phyloP scores from a whole-genome alignment of 1,140 invertebrate genomes.

The Trichoplusia ni region DNA sequence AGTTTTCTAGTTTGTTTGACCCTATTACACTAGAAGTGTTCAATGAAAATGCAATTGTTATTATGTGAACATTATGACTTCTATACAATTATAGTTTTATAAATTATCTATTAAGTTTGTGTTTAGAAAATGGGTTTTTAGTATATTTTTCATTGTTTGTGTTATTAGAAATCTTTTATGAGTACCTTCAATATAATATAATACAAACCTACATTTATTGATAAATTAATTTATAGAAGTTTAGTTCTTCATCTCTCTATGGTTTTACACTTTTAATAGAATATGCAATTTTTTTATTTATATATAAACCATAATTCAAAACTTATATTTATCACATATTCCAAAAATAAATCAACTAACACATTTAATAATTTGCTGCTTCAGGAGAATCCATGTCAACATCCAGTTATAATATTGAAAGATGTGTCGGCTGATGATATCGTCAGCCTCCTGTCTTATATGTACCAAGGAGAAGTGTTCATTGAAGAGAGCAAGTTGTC shows the following conservation, averaged over 20 bases:
- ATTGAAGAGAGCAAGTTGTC: constrained; percentile 87
- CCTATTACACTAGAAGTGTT: background rate
- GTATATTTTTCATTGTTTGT: too few species aligned
- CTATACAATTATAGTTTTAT: background rate
- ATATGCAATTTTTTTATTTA: too few species aligned
- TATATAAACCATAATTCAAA: too few species aligned
- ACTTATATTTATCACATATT: background rate
- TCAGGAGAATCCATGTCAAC: constrained; percentile 91
- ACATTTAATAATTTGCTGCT: constrained; percentile 47
- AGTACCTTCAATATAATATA: too few species aligned
- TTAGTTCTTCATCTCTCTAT: too few species aligned
- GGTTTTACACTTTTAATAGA: too few species aligned
- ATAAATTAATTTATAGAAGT: too few species aligned
- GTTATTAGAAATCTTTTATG: too few species aligned
- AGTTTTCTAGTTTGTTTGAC: constrained; percentile 20
- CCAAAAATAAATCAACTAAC: background rate
- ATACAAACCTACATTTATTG: too few species aligned
- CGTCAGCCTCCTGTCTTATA: constrained; percentile 87
- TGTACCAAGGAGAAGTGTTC: constrained; percentile 90
- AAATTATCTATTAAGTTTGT: background rate
- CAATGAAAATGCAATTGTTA: background rate
- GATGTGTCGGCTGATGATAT: constrained; percentile 86
- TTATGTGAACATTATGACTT: constrained; percentile 5
- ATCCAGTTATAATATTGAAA: constrained; percentile 91
- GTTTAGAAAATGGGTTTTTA: too few species aligned